Evolutionary conservation across 2,797 vertebrate genomes (phyloP).

Genomic region (Pantherophis vulpinus): DNA sequence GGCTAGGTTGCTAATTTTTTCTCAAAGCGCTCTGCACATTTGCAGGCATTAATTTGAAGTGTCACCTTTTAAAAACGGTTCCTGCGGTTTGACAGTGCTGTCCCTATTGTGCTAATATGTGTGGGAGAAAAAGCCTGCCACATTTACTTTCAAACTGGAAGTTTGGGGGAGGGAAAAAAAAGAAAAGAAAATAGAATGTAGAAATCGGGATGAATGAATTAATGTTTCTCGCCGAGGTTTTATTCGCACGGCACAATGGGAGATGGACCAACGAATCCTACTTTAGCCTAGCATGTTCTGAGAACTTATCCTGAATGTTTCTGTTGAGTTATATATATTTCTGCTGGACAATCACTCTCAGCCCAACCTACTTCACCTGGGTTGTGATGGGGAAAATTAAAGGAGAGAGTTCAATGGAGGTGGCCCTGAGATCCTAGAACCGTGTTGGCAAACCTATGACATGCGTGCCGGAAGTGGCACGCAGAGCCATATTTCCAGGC

Average conservation of each 20-base stretch:
- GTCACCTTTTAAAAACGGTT: not conserved
- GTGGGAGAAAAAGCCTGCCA: not conserved
- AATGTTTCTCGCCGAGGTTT: not conserved
- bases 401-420: not conserved
- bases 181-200: not conserved
- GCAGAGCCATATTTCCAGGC: no score
- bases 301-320: not conserved
- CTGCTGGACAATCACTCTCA: not conserved
- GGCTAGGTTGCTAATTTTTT: not conserved
- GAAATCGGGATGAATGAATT: not conserved
- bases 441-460: no score
- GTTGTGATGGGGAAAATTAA: not conserved
- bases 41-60: constrained; percentile 9
- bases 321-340: not conserved
- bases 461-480: no score
- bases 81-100: not conserved
- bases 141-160: not conserved
- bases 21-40: not conserved
- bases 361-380: not conserved
- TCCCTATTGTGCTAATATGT: not conserved
- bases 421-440: not conserved
- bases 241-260: not conserved
- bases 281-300: not conserved
- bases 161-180: not conserved
- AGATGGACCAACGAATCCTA: not conserved